phyloP scores from a whole-genome alignment of 2,113 vertebrate genomes.

The Archilochus colubris region DNA sequence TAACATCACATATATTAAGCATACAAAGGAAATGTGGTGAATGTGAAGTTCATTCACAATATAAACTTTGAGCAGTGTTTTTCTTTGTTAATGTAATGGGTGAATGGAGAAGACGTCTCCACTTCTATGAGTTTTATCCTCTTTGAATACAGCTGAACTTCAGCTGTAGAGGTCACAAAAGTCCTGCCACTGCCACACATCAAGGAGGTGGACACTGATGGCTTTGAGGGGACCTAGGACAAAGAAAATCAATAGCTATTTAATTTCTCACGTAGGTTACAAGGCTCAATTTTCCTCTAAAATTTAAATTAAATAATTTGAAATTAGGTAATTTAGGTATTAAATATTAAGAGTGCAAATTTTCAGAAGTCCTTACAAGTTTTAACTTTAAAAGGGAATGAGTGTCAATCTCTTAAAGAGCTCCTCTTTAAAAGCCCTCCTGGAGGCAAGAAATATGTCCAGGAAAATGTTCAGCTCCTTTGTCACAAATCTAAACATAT shows the following conservation, averaged over 20 bases:
- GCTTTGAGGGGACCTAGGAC: not conserved
- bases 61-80: not conserved
- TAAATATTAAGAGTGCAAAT: not conserved
- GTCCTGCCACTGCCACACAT: not conserved
- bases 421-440: not conserved
- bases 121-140: not conserved
- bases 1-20: not conserved
- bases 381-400: not conserved
- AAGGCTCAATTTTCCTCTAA: not conserved
- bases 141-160: not conserved
- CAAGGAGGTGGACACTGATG: not conserved
- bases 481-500: not conserved
- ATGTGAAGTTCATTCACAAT: not conserved
- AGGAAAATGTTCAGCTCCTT: not conserved
- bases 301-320: not conserved
- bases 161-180: not conserved
- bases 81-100: not conserved
- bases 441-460: not conserved
- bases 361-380: not conserved
- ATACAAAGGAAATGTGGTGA: not conserved
- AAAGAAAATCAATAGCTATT: not conserved
- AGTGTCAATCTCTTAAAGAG: not conserved
- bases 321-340: not conserved
- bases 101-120: not conserved
- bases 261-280: not conserved